A percentile compares a stretch with the other conserved stretches of the same genome.
phyloP scores from a whole-genome alignment of 2,113 vertebrate species.

The Grammomys dolichurus region DNA sequence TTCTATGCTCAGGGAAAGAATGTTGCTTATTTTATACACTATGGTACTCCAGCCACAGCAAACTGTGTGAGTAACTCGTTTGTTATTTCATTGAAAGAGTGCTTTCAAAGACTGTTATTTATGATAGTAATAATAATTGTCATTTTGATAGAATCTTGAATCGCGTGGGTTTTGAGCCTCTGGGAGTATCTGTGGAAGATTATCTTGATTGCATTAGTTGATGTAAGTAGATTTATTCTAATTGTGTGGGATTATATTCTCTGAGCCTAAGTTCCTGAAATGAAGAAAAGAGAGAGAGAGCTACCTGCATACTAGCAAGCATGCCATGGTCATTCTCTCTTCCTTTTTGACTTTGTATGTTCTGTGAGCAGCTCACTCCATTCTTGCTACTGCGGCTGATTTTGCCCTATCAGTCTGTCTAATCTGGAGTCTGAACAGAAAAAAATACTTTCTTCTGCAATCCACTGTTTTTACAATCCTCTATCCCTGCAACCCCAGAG shows the following conservation, averaged over 20 bases:
- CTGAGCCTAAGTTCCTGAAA: background rate
- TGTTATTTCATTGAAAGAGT: background rate
- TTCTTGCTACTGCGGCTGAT: background rate
- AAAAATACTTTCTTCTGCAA: background rate
- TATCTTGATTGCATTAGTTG: background rate
- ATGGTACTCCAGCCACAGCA: background rate
- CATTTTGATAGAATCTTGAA: background rate
- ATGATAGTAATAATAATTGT: background rate
- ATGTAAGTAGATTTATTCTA: background rate
- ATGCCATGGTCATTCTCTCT: background rate
- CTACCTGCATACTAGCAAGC: background rate
- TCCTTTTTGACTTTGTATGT: background rate
- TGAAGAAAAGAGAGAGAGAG: background rate
- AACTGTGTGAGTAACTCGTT: background rate
- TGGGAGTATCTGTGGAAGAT: too few species aligned
- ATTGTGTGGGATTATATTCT: background rate
- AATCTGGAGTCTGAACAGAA: too few species aligned
- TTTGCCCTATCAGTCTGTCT: background rate
- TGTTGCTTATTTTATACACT: background rate
- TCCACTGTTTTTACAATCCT: background rate
- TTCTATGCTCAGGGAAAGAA: fast-evolving
- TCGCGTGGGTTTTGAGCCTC: too few species aligned
- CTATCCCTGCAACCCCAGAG: background rate
- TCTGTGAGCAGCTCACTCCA: background rate
- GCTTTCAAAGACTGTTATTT: background rate